Percentiles rank a stretch among this genome's conserved stretches.
phyloP scores from a whole-genome alignment of 2,888 invertebrate species.

The Galerucella calmariensis region DNA sequence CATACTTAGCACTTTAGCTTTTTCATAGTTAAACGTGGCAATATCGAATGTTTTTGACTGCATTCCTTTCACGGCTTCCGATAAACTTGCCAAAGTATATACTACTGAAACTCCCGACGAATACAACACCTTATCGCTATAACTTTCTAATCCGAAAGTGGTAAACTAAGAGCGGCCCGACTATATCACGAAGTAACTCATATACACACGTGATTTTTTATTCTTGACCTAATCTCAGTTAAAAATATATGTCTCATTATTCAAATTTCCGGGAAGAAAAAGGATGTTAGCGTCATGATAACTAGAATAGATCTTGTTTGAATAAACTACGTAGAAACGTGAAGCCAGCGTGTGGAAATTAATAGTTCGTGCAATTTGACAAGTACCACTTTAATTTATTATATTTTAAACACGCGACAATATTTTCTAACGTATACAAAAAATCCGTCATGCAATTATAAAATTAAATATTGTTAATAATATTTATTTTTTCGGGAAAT shows the following conservation, averaged over 20 bases:
- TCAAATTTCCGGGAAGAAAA: not conserved
- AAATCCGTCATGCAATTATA: not conserved
- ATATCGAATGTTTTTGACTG: no score
- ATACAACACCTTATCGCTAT: no score
- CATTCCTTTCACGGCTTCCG: no score
- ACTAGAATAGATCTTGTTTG: slow-evolving; percentile 2
- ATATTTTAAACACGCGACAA: not conserved
- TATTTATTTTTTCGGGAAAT: not conserved
- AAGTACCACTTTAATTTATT: not conserved
- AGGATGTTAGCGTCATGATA: not conserved
- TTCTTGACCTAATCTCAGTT: slow-evolving; percentile 1
- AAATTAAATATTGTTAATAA: not conserved
- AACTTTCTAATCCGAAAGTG: no score
- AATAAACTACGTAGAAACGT: not conserved
- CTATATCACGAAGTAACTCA: not conserved
- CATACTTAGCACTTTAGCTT: no score
- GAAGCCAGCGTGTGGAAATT: not conserved
- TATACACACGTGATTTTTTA: not conserved
- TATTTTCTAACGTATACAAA: not conserved
- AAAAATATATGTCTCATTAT: not conserved
- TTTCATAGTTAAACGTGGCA: no score
- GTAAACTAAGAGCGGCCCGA: no score
- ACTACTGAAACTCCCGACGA: no score
- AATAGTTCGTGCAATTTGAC: not conserved
- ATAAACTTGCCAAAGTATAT: no score